Evolutionary conservation across 1,140 invertebrate species (phyloP).

Genomic region (Aleiodes sp.): DNA sequence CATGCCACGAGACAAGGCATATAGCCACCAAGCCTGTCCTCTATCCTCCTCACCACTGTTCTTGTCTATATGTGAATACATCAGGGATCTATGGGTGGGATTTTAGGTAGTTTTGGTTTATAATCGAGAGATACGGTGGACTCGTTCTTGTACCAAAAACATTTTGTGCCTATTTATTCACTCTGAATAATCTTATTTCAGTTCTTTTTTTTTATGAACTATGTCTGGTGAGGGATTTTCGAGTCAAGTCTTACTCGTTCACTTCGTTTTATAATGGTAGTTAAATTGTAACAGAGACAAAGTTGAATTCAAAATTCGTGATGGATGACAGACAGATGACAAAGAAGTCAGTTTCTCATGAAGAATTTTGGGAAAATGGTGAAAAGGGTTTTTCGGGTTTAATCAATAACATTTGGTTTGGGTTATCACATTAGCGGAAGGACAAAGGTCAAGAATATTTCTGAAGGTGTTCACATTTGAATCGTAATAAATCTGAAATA

Average conservation of each 20-base stretch:
- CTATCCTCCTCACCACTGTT: background rate
- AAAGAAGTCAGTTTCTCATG: too few relatives aligned
- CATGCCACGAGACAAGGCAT: conserved; percentile 57
- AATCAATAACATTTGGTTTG: background rate
- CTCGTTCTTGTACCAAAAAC: conserved; percentile 43
- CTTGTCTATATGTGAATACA: background rate
- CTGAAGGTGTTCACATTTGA: too few relatives aligned
- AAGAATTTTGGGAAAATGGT: background rate
- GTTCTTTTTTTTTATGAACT: background rate
- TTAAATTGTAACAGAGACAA: background rate
- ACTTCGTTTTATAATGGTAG: conserved; percentile 9
- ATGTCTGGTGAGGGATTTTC: background rate
- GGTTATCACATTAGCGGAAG: too few relatives aligned
- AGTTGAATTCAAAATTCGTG: background rate
- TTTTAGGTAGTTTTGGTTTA: conserved; percentile 46
- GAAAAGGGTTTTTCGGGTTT: background rate
- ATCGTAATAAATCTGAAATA: too few relatives aligned
- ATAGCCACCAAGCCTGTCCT: conserved; percentile 25
- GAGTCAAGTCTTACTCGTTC: background rate
- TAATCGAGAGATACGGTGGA: conserved; percentile 58
- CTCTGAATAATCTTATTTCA: background rate
- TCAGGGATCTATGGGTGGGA: conserved; percentile 56
- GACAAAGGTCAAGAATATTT: too few relatives aligned
- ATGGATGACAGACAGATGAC: conserved; percentile 6
- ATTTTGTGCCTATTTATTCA: conserved; percentile 41